Percentiles rank a stretch among this genome's conserved stretches.
Evolutionary conservation across 2,113 vertebrate genomes (phyloP).

Genomic region (Barbus barbus): DNA sequence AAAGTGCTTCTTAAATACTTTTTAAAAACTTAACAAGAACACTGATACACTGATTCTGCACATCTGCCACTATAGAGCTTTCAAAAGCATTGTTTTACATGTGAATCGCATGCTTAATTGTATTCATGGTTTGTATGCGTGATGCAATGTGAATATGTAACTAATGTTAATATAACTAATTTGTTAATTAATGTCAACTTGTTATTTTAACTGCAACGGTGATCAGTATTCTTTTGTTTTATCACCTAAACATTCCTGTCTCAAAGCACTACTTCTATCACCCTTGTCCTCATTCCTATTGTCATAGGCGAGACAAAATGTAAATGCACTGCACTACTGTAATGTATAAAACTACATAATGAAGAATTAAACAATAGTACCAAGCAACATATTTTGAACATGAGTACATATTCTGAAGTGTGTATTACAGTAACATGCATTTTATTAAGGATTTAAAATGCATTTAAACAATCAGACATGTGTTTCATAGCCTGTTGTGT

Average conservation of each 20-base stretch:
- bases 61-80: not conserved
- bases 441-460: too few species aligned
- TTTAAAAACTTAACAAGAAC: not conserved
- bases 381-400: too few species aligned
- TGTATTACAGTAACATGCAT: too few species aligned
- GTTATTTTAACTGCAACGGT: not conserved
- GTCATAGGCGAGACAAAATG: not conserved
- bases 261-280: not conserved
- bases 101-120: not conserved
- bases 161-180: not conserved
- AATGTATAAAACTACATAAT: not conserved
- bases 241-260: conserved; percentile 2
- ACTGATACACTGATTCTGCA: not conserved
- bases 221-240: not conserved
- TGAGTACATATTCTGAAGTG: too few species aligned
- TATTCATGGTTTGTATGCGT: not conserved
- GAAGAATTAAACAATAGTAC: not conserved
- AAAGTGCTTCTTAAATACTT: not conserved
- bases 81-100: not conserved
- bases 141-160: not conserved
- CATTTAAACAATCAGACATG: too few species aligned
- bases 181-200: not conserved
- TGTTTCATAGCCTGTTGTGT: too few species aligned
- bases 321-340: not conserved
- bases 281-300: not conserved